Conservation (phyloP, 2,888 invertebrate genomes). For the Neoscelio sp. region DNA sequence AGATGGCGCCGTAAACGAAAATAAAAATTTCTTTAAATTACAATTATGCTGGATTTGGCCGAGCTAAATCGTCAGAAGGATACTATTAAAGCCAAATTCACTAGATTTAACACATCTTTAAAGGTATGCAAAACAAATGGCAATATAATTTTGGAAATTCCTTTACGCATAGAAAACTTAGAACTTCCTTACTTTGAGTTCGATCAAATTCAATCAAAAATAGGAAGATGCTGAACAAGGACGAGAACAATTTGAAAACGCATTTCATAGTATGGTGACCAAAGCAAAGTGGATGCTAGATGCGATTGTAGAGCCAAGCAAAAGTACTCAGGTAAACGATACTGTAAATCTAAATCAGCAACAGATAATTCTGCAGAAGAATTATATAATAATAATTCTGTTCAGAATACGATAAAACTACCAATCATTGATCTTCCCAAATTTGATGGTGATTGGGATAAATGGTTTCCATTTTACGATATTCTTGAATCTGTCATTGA, state of each 20-base stretch:
- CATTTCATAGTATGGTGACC: background rate
- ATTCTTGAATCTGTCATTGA: background rate
- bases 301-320: conserved; percentile 1
- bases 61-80: background rate
- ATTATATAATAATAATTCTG: too few species aligned
- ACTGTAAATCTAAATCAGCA: background rate
- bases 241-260: background rate
- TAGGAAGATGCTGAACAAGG: background rate
- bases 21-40: too few species aligned
- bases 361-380: background rate
- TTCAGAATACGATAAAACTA: background rate
- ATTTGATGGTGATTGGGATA: conserved; percentile 13
- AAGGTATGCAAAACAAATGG: background rate
- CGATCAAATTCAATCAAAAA: conserved; percentile 1
- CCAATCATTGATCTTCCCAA: background rate
- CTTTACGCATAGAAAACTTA: background rate
- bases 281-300: background rate
- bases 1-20: too few species aligned
- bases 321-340: background rate
- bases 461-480: conserved; percentile 8
- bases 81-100: background rate
- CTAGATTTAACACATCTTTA: background rate
- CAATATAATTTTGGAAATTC: background rate
- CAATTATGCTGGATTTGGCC: too few species aligned
- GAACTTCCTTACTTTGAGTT: background rate